Base-by-base conservation (phyloP, 2,888 invertebrate species). In the Furcula furcula region DNA sequence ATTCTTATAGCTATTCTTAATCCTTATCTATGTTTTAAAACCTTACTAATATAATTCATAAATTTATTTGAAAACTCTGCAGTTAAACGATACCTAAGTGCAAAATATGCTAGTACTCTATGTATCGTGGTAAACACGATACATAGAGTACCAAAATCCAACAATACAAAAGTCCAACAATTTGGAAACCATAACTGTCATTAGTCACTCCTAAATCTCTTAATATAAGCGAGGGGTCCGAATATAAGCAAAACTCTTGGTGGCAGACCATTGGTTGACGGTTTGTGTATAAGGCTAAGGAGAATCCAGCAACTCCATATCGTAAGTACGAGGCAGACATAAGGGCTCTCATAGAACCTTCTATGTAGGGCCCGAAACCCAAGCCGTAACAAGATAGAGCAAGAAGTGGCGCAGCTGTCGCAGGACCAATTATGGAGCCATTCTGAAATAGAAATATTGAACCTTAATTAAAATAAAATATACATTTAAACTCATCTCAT, bases 271-370 rank as follows among this genome's bases (percentile, higher is more conserved):
- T 79, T 0, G 78, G 65, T 1, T 77, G 80, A 4, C 94, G 75
- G 35, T 92, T 85, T 37, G 90, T 77, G 41, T 92, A 93, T 37
- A 94, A 86, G 0, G 94, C 76, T 1, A 90, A 56, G 1, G 68
- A 84, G 54, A 80, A 91, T 28, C 93, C 94, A 4, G 92, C 90
- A 34, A 94, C 85, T 0, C 93, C 92, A 62, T 92, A 94, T 31
- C 94, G 90, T 10, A 94, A 83, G 66, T 92, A 95, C 0, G 91
- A 91, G 2, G 81, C 60, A 0, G 87, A 79, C 91, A 92, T 92
- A 0, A 92, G 56, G 0, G 82, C 63, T 42, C 69, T 77, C 91
- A 92, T 92, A 11, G 73, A 51, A 0, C 80, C 67, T 66, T 91
- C 90, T 15, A 92, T 90, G 39, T 57, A 62, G 1, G 80, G 71